These are phyloP conservation scores for Plumapathes pennacea DNA, from an alignment of 92 coral and sea anemone species.

Conservation along the genomic window DNA sequence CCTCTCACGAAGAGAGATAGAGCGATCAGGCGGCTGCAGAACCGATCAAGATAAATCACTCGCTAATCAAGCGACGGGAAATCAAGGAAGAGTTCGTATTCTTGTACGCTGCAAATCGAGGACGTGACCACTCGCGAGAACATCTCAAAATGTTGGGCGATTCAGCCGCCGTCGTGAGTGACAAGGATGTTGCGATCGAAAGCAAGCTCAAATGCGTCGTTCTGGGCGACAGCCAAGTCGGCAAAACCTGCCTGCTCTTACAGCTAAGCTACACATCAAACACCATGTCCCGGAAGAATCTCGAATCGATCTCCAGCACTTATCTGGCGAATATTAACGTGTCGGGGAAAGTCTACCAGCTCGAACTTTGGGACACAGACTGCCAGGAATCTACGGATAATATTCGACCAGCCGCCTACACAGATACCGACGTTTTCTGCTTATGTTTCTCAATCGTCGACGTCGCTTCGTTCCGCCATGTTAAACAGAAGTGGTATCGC, in stretches of 20 bases:
- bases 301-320: slow-evolving; percentile 68
- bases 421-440: slow-evolving; percentile 75
- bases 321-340: slow-evolving; percentile 77
- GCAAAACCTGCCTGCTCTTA: slow-evolving; percentile 78
- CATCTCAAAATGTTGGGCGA: slow-evolving; percentile 86
- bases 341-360: slow-evolving; percentile 74
- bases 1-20: no score
- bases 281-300: slow-evolving; percentile 71
- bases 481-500: slow-evolving; percentile 62
- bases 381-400: slow-evolving; percentile 34
- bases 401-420: slow-evolving; percentile 34
- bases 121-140: no score
- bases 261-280: slow-evolving; percentile 85
- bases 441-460: slow-evolving; percentile 73
- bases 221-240: slow-evolving; percentile 70
- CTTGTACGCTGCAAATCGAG: no score
- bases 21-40: no score
- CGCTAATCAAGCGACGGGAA: no score
- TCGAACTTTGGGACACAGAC: slow-evolving; percentile 81
- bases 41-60: no score
- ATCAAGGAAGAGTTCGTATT: no score
- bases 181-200: slow-evolving; percentile 71
- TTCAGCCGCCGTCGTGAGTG: slow-evolving; percentile 63
- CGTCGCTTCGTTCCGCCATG: slow-evolving; percentile 68
- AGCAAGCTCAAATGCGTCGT: slow-evolving; percentile 65